Evolutionary conservation across 2,113 vertebrate species (phyloP), one percentile per base, ranked within the genome.

Genomic region (Zapus hudsonius): DNA sequence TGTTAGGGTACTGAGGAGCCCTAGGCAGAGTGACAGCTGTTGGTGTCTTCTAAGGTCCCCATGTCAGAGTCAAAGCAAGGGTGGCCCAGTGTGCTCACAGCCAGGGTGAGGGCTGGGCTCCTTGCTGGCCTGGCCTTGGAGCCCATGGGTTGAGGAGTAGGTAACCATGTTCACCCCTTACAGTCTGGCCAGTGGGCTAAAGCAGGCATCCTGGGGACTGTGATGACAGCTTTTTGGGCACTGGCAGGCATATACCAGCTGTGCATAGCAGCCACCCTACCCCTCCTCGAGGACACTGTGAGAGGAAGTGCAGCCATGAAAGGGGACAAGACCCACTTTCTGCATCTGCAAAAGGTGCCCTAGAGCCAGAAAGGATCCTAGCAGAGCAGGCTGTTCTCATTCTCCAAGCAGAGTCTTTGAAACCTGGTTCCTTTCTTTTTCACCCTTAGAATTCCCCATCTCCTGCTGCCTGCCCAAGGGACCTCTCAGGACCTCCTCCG

Each of bases 1-100:
- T 2, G 29, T 0, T 0, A 70, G 2, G 4, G 7, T 25, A 3
- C 5, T 1, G 5, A 25, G n/a, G 38, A 2, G 47, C 5, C 42
- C 16, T 7, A 23, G 20, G 17, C 69, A 69, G 72, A 66, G 27
- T 5, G 2, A 40, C 33, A 40, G 27, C 3, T 64, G 20, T 2
- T 59, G 27, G 25, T 2, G 3, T 23, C 36, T 82, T 69, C 72
- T 5, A 47, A 27, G 22, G 23, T 0, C 74, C n/a, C 40, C 17
- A n/a, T 59, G 25, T 11, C 61, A 66, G 57, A 23, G 25, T 40
- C 36, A 44, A 44, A 29, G 52, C 15, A n/a, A 2, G 7, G 4
- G n/a, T 29, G 17, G 74, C 44, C 38, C 0, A 0, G 40, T 57
- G 31, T n/a, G 44, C 67, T 66, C 36, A 36, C 3, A 33, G 38